These are phyloP conservation scores for Leuctra nigra DNA, from an alignment of 2,888 invertebrate genomes.

Conservation along the genomic window DNA sequence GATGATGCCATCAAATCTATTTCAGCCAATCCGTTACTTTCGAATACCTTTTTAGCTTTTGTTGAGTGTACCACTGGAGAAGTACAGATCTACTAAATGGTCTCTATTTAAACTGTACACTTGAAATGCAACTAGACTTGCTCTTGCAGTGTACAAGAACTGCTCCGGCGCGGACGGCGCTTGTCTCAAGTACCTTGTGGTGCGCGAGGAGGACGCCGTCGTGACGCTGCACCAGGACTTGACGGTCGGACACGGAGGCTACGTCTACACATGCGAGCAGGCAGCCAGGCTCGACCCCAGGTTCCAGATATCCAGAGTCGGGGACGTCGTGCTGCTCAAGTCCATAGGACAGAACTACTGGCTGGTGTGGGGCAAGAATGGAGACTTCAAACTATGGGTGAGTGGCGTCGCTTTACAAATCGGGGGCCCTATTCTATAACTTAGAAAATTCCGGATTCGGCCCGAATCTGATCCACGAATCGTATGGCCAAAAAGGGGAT, in stretches of 20 bases:
- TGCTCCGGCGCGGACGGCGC: conserved; percentile 47
- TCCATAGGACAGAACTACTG: conserved; percentile 67
- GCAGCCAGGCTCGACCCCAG: conserved; percentile 28
- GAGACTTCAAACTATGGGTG: conserved; percentile 65
- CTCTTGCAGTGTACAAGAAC: conserved; percentile 52
- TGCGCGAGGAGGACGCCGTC: conserved; percentile 53
- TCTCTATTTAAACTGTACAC: too few species aligned
- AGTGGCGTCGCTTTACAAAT: too few species aligned
- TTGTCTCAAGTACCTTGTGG: conserved; percentile 57
- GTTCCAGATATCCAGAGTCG: conserved; percentile 47
- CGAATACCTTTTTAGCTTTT: too few species aligned
- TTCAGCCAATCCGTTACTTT: too few species aligned
- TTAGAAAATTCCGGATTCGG: too few species aligned
- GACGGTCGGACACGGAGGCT: conserved; percentile 58
- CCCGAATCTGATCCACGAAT: too few species aligned
- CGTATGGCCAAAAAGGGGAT: too few species aligned
- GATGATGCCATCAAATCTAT: too few species aligned
- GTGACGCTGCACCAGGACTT: conserved; percentile 56
- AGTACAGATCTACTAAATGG: too few species aligned
- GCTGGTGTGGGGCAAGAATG: conserved; percentile 60
- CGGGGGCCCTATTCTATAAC: too few species aligned
- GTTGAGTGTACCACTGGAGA: too few species aligned
- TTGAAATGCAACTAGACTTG: too few species aligned
- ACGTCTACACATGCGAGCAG: conserved; percentile 37
- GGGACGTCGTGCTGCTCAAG: conserved; percentile 60